These are phyloP conservation scores for Hydropsyche betteni DNA, from an alignment of 2,888 invertebrate species.

Conservation along the genomic window DNA sequence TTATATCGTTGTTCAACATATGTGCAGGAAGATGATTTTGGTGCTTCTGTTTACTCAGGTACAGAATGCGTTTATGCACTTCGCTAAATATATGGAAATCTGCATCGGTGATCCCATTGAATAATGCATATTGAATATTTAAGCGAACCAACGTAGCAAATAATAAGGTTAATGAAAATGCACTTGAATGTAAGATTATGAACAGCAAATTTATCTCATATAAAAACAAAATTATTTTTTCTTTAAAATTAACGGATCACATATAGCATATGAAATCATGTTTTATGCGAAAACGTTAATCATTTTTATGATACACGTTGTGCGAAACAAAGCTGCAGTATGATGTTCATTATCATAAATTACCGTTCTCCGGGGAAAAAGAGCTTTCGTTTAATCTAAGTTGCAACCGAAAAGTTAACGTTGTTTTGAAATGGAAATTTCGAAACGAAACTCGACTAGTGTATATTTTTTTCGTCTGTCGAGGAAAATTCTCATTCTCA, in stretches of 20 bases:
- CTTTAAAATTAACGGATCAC: too few species aligned
- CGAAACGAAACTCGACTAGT: too few species aligned
- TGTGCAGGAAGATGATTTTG: not conserved
- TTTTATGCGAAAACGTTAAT: too few species aligned
- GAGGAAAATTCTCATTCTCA: too few species aligned
- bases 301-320: too few species aligned
- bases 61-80: conserved; percentile 2
- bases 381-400: conserved; percentile 4
- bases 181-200: not conserved
- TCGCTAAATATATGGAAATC: conserved; percentile 24
- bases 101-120: conserved; percentile 2
- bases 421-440: too few species aligned
- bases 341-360: conserved; percentile 23
- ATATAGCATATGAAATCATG: too few species aligned
- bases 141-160: not conserved
- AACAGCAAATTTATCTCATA: not conserved
- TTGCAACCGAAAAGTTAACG: not conserved
- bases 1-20: too few species aligned
- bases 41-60: conserved; percentile 4
- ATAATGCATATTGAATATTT: conserved; percentile 11
- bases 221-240: too few species aligned
- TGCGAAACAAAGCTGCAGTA: not conserved
- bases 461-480: too few species aligned
- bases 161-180: not conserved
- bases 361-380: not conserved